Evolutionary conservation across 2,888 invertebrate species (phyloP).

Genomic region (Petrophora chlorosata): DNA sequence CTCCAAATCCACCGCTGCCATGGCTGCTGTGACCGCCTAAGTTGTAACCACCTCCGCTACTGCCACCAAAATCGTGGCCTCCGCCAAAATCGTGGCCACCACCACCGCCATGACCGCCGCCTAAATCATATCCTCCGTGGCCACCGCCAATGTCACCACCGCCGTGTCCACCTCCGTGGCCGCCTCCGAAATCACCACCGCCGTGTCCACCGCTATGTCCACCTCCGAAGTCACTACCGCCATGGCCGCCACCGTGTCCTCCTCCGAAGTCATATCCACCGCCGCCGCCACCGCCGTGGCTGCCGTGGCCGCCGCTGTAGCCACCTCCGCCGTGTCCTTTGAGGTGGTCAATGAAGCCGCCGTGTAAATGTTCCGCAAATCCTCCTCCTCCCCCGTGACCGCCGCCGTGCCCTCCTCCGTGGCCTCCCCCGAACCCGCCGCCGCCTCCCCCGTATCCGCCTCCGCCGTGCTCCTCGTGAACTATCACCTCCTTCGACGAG

Average conservation of each 20-base stretch:
- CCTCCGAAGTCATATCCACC: constrained; percentile 41
- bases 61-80: constrained; percentile 56
- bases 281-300: constrained; percentile 39
- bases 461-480: constrained; percentile 55
- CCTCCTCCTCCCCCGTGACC: constrained; percentile 54
- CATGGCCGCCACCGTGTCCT: constrained; percentile 30
- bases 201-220: constrained; percentile 56
- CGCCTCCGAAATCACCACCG: constrained; percentile 49
- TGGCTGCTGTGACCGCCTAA: constrained; percentile 53
- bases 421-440: constrained; percentile 46
- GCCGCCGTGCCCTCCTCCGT: constrained; percentile 46
- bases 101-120: constrained; percentile 45
- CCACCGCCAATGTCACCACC: constrained; percentile 46
- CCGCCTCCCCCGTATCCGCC: constrained; percentile 35
- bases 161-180: constrained; percentile 50
- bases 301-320: constrained; percentile 55
- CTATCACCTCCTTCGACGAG: constrained; percentile 72
- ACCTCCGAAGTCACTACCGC: constrained; percentile 47
- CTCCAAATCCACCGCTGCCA: constrained; percentile 39
- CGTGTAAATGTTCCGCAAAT: constrained; percentile 1
- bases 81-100: constrained; percentile 44
- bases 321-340: constrained; percentile 51
- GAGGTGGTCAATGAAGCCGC: constrained; percentile 16
- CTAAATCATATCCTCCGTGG: constrained; percentile 35
- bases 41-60: constrained; percentile 36